phyloP scores from a whole-genome alignment of 2,113 vertebrate genomes.

The Octodon degus region DNA sequence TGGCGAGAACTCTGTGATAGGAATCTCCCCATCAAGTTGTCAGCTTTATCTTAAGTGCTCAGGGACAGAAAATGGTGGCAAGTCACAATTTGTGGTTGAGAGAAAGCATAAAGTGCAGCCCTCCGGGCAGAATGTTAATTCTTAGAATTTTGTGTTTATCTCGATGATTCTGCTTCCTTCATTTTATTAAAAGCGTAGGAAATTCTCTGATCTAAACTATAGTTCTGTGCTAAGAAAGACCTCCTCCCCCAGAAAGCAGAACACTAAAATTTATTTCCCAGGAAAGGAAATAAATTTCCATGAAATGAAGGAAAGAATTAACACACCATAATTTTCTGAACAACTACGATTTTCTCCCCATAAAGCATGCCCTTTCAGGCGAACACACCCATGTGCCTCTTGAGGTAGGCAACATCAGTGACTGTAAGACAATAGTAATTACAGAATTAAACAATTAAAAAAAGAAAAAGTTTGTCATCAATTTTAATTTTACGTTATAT shows the following conservation, averaged over 20 bases:
- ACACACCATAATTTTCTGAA: constrained; percentile 83
- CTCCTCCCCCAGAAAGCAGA: constrained; percentile 78
- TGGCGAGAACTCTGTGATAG: constrained; percentile 52
- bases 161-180: constrained; percentile 45
- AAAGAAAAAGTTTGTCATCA: constrained; percentile 85
- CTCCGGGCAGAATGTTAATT: constrained; percentile 72
- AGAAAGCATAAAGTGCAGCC: constrained; percentile 59
- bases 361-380: constrained; percentile 86
- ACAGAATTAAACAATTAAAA: constrained; percentile 85
- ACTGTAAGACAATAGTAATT: constrained; percentile 86
- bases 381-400: constrained; percentile 82
- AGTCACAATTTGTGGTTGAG: constrained; percentile 63
- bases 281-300: constrained; percentile 85
- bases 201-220: constrained; percentile 75
- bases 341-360: constrained; percentile 65
- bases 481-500: constrained; percentile 80
- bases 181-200: constrained; percentile 74
- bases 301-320: constrained; percentile 82
- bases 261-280: constrained; percentile 88
- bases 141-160: constrained; percentile 52
- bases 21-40: constrained; percentile 75
- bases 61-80: constrained; percentile 69
- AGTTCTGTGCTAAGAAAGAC: constrained; percentile 80
- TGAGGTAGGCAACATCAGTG: constrained; percentile 76
- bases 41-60: constrained; percentile 67